These are phyloP conservation scores for Allolobophora icterica DNA, from an alignment of 2,888 invertebrate species.

Conservation along the genomic window DNA sequence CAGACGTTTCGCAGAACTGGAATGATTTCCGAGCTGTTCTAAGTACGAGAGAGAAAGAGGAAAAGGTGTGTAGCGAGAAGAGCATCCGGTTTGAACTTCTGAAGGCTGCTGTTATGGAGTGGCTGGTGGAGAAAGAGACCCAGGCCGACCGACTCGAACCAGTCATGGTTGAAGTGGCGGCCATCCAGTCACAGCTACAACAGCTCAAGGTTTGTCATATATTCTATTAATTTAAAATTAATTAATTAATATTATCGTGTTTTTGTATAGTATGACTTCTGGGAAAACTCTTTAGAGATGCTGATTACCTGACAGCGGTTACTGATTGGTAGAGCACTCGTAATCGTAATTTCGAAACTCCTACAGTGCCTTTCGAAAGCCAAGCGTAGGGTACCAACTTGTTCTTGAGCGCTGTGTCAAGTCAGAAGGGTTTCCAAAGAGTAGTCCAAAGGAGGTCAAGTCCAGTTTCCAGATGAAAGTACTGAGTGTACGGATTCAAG, in stretches of 20 bases:
- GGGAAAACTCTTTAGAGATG: too few relatives aligned
- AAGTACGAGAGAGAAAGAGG: constrained; percentile 83
- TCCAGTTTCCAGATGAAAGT: too few relatives aligned
- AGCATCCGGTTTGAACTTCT: constrained; percentile 84
- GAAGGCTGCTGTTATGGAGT: constrained; percentile 82
- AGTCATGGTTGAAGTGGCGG: constrained; percentile 86
- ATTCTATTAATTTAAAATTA: not conserved
- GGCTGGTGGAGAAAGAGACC: constrained; percentile 82
- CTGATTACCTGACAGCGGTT: too few relatives aligned
- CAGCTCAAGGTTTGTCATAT: constrained; percentile 56
- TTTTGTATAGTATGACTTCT: too few relatives aligned
- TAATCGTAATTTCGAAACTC: too few relatives aligned
- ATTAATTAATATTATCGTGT: not conserved
- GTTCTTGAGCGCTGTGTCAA: too few relatives aligned
- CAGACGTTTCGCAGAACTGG: constrained; percentile 71
- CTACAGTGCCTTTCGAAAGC: too few relatives aligned
- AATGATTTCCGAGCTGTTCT: constrained; percentile 81
- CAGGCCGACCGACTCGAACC: constrained; percentile 79
- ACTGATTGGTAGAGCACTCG: too few relatives aligned
- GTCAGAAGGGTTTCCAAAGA: too few relatives aligned
- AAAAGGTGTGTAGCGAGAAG: constrained; percentile 83
- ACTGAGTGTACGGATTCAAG: too few relatives aligned
- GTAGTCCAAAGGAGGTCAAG: too few relatives aligned
- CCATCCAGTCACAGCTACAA: constrained; percentile 78
- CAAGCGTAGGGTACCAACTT: too few relatives aligned